Evolutionary conservation across 2,888 invertebrate species (phyloP).

Genomic region (Lithophane semibrunnea): DNA sequence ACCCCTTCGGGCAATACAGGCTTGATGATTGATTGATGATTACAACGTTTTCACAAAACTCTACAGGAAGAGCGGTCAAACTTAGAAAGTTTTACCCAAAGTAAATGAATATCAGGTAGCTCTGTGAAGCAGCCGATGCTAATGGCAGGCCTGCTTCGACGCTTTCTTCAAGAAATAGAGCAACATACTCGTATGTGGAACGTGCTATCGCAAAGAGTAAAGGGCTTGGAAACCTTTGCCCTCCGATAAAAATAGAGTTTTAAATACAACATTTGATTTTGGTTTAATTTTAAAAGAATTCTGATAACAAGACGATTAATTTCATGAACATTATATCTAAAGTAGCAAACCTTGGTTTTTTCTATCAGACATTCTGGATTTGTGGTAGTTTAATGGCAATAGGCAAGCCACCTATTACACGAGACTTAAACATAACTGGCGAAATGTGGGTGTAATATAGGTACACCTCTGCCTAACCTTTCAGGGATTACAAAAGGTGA

Average conservation of each 20-base stretch:
- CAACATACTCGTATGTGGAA: not conserved
- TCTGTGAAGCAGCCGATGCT: not conserved
- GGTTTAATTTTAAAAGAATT: constrained; percentile 27
- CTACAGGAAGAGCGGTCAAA: not conserved
- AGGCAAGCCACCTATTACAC: not conserved
- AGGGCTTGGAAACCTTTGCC: constrained; percentile 27
- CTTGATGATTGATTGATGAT: not conserved
- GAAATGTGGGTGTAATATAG: not conserved
- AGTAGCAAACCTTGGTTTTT: not conserved
- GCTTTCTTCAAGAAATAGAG: constrained; percentile 19
- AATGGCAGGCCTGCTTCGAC: not conserved
- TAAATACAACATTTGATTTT: constrained; percentile 27
- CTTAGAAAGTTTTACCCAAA: not conserved
- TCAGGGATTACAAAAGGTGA: not conserved
- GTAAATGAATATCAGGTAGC: not conserved
- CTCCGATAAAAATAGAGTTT: constrained; percentile 24
- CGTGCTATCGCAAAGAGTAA: constrained; percentile 16
- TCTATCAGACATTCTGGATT: not conserved
- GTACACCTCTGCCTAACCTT: not conserved
- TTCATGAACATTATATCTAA: not conserved
- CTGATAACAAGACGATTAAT: constrained; percentile 1
- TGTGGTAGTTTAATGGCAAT: not conserved
- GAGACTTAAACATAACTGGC: not conserved
- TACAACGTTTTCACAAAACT: not conserved
- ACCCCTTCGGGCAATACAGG: too few species aligned